A percentile compares a stretch with the other conserved stretches of the same genome.
phyloP scores from a whole-genome alignment of 2,113 vertebrate species.

The Archilochus colubris region DNA sequence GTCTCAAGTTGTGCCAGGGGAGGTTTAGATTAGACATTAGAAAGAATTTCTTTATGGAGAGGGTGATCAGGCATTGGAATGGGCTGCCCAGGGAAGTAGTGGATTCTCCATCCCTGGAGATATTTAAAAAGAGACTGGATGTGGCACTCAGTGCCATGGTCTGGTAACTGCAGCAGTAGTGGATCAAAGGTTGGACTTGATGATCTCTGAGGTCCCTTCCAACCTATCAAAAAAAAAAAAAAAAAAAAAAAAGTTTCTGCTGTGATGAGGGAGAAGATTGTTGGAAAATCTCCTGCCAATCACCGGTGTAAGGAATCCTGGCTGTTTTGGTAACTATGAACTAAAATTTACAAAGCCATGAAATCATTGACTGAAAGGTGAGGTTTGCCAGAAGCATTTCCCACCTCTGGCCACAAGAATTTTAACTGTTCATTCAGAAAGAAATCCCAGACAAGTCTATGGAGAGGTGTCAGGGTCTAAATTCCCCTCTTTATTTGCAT shows the following conservation, averaged over 20 bases:
- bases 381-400: constrained; percentile 11
- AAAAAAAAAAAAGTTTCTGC: neutral
- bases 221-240: too few relatives aligned
- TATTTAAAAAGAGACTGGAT: too few relatives aligned
- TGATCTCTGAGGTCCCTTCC: too few relatives aligned
- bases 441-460: neutral
- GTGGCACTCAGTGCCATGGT: too few relatives aligned
- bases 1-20: too few relatives aligned
- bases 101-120: too few relatives aligned
- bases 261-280: neutral
- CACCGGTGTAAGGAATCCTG: neutral
- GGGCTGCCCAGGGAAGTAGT: too few relatives aligned
- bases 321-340: neutral
- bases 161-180: too few relatives aligned
- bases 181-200: too few relatives aligned
- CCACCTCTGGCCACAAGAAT: neutral
- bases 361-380: neutral
- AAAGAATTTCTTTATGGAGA: too few relatives aligned
- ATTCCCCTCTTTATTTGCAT: neutral
- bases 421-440: neutral
- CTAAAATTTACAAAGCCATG: neutral
- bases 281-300: neutral
- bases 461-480: neutral
- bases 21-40: too few relatives aligned
- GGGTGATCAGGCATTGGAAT: too few relatives aligned